A percentile compares a stretch with the other conserved stretches of the same genome.
phyloP scores from a whole-genome alignment of 2,888 invertebrate genomes.

The Trissolcus brochymenae region DNA sequence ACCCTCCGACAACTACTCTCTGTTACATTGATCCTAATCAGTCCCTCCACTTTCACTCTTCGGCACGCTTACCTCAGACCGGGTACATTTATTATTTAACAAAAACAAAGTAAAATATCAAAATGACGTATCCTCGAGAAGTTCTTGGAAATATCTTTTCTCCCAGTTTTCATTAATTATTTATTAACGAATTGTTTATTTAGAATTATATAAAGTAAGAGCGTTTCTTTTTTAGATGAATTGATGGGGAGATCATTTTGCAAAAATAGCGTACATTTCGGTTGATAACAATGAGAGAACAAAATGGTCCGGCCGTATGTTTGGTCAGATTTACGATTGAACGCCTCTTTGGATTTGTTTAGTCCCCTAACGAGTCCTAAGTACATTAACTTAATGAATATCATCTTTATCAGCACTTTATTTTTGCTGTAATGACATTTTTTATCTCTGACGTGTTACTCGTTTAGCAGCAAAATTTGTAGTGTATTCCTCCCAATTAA shows the following conservation, averaged over 20 bases:
- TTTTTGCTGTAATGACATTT: constrained; percentile 30
- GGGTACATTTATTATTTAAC: constrained; percentile 29
- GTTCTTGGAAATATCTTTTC: no score
- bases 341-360: constrained; percentile 28
- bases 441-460: constrained; percentile 10
- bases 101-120: constrained; percentile 16
- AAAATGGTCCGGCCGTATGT: constrained; percentile 12
- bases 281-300: constrained; percentile 6
- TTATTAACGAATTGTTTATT: no score
- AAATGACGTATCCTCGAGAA: no score
- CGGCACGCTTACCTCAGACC: constrained; percentile 20
- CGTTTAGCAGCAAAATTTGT: constrained; percentile 1
- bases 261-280: not conserved
- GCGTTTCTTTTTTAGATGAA: not conserved
- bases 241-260: not conserved
- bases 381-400: constrained; percentile 39
- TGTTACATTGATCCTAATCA: constrained; percentile 37
- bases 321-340: constrained; percentile 36
- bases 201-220: no score
- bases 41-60: constrained; percentile 30
- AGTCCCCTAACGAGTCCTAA: constrained; percentile 25
- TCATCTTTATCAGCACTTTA: constrained; percentile 34
- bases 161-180: no score
- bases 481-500: constrained; percentile 13
- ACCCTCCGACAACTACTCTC: constrained; percentile 19